These are phyloP conservation scores for Tragelaphus strepsiceros DNA, from an alignment of 2,113 vertebrate genomes.

Conservation along the genomic window DNA sequence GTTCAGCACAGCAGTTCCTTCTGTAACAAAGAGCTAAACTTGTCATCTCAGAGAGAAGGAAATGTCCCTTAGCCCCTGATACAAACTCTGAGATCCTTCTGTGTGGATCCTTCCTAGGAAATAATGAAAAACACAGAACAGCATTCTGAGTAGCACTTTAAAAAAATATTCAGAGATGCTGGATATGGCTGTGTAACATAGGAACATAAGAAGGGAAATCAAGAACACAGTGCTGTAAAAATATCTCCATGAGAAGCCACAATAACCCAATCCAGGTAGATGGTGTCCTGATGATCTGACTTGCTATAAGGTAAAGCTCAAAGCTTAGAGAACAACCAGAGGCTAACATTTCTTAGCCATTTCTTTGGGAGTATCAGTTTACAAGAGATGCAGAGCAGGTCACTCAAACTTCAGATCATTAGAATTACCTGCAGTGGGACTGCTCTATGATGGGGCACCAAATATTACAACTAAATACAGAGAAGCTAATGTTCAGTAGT, in stretches of 20 bases:
- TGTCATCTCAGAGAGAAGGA: background rate
- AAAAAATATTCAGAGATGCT: background rate
- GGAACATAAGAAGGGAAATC: background rate
- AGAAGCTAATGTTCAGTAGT: background rate
- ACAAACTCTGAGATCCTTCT: background rate
- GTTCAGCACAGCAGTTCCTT: background rate
- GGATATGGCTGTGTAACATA: background rate
- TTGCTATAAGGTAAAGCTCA: background rate
- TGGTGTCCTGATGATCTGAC: background rate
- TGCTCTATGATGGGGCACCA: background rate
- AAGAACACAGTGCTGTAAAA: background rate
- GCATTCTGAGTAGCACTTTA: background rate
- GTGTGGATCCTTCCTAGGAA: background rate
- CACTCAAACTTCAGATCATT: background rate
- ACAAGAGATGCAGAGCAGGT: background rate
- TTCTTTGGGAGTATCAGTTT: background rate
- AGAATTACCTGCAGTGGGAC: background rate
- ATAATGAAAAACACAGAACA: background rate
- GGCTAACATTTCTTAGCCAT: background rate
- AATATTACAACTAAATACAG: background rate
- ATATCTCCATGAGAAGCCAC: background rate
- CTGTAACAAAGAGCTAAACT: background rate
- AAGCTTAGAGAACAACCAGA: background rate
- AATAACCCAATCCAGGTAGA: background rate
- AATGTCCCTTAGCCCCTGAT: background rate